Evolutionary conservation across 2,888 invertebrate species (phyloP), one percentile per base, ranked within the genome.

Genomic region (Mythimna ferrago): DNA sequence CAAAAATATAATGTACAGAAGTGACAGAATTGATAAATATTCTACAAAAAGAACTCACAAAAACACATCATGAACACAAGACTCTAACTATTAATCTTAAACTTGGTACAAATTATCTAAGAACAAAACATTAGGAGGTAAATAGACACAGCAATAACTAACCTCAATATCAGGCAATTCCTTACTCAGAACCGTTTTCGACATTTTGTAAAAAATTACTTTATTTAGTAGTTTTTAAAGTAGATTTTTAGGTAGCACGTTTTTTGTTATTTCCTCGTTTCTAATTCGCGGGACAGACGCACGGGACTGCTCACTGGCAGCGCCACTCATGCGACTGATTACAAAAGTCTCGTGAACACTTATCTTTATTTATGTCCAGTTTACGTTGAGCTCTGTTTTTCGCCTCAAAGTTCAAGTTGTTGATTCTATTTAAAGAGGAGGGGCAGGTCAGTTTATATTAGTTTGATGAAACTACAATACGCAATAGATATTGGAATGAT

Each of bases 81-180:
- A 48, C 16, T 48, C n/a, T n/a, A 19, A 21, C 2, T 54, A 26
- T 44, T 41, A 32, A 56, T 54, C 19, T 2, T 11, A 7, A 63
- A 70, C 26, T 11, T 26, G 21, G 54, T 41, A 26, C 6, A 66
- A 51, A 66, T 66, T 6, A 76, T 77, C 32, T 53, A 14, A 38
- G 0, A 66, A 35, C 32, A 78, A 62, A 61, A 81, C 44, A 74
- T 54, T 51, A 63, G 9, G 38, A 58, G 9, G 48, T 65, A 80
- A 80, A 74, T 63, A 74, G 6, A 66, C 73, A 66, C 57, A 73
- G 5, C 41, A 66, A 56, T 32, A 53, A 95, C 96, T 96, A 93
- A 98, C 98, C 97, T 98, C 98, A 88, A 98, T 98, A 92, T 98
- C 98, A 3, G 98, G 98, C 76, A 98, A 89, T 90, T 98, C 98